A percentile compares a stretch with the other conserved stretches of the same genome.
Conservation (phyloP, 2,888 invertebrate species). For the Acanthosepion esculentum region DNA sequence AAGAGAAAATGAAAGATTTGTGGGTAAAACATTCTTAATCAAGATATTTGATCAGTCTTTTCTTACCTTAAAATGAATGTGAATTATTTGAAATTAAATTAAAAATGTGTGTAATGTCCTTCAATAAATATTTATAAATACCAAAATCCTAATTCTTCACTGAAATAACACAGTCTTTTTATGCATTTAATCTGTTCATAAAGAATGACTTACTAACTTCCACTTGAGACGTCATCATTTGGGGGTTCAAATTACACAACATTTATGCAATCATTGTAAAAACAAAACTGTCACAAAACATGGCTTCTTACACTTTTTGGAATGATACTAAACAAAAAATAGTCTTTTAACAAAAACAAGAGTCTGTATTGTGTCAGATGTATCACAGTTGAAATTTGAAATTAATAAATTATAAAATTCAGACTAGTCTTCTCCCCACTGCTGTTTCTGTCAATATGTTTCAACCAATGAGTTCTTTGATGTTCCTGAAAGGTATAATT, state of each 20-base stretch:
- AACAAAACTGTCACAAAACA: not conserved
- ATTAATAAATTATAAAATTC: not conserved
- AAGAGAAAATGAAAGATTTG: no score
- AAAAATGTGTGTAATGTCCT: no score
- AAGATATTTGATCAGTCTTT: no score
- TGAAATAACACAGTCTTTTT: not conserved
- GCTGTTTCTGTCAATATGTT: not conserved
- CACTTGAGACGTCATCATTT: not conserved
- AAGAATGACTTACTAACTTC: no score
- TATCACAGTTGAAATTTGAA: conserved; percentile 12
- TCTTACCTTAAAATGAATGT: no score
- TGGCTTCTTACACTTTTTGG: not conserved
- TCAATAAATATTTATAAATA: not conserved
- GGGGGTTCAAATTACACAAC: not conserved
- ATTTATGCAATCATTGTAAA: no score
- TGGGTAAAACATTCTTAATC: no score
- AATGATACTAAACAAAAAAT: not conserved
- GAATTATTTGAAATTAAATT: no score
- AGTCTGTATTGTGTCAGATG: not conserved
- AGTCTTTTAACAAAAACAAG: not conserved
- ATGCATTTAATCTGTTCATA: no score
- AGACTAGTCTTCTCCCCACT: not conserved
- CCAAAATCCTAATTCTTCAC: not conserved
- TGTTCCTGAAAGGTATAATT: not conserved
- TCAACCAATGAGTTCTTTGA: not conserved